Conservation (phyloP, 2,113 vertebrate genomes). For the Dermatemys mawii region DNA sequence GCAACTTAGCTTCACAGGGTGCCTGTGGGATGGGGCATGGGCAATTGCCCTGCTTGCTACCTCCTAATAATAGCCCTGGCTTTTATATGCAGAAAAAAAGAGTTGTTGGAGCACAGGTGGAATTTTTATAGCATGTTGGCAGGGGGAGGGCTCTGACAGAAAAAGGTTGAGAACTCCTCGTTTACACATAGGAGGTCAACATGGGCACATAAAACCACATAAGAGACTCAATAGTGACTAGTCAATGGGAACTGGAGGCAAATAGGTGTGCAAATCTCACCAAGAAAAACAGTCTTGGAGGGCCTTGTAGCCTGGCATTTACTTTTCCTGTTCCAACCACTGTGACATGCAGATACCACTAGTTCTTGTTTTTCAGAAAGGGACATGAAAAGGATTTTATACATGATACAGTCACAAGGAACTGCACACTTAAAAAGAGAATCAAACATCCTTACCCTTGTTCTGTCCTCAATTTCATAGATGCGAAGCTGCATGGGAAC, state of each 20-base stretch:
- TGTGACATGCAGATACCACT: not conserved
- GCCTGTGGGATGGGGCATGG: no score
- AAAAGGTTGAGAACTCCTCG: no score
- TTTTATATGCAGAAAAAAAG: no score
- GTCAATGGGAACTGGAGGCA: not conserved
- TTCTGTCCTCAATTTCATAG: slow-evolving; percentile 97
- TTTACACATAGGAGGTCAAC: slow-evolving; percentile 10
- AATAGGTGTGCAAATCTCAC: slow-evolving; percentile 23
- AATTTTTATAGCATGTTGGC: no score
- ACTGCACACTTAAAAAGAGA: slow-evolving; percentile 47
- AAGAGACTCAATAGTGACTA: slow-evolving; percentile 19
- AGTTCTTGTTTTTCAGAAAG: slow-evolving; percentile 38
- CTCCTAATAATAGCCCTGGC: no score
- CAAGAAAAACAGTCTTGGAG: slow-evolving; percentile 34
- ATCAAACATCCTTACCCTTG: slow-evolving; percentile 86
- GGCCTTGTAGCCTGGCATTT: slow-evolving; percentile 22
- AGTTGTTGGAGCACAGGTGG: no score
- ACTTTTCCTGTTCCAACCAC: slow-evolving; percentile 38
- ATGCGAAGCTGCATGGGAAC: slow-evolving; percentile 99
- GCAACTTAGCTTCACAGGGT: no score
- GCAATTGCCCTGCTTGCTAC: no score
- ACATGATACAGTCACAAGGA: slow-evolving; percentile 23
- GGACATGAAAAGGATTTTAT: not conserved
- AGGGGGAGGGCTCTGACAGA: no score
- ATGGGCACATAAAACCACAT: slow-evolving; percentile 20